phyloP scores from a whole-genome alignment of 2,113 vertebrate species.

The Caloenas nicobarica region DNA sequence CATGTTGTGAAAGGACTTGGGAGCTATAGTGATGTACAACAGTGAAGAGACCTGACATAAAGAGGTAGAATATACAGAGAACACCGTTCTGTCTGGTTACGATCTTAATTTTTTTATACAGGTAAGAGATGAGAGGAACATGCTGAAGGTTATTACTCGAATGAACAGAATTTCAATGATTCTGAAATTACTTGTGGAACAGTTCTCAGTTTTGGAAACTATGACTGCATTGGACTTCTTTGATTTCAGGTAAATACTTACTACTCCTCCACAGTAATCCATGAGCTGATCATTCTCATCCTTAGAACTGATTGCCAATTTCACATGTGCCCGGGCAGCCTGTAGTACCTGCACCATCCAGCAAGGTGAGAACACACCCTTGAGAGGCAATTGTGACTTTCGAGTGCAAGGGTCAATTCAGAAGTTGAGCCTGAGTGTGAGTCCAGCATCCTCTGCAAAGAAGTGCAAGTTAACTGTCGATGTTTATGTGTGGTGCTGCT shows the following conservation, averaged over 20 bases:
- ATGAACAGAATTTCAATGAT: slow-evolving; percentile 91
- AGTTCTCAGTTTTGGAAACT: slow-evolving; percentile 92
- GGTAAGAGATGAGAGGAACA: slow-evolving; percentile 94
- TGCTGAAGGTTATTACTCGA: slow-evolving; percentile 92
- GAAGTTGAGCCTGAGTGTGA: neutral
- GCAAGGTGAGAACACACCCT: neutral
- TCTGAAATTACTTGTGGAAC: slow-evolving; percentile 88
- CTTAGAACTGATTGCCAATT: neutral
- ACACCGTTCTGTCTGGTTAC: neutral
- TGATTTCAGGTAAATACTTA: slow-evolving; percentile 86
- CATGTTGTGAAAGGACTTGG: neutral
- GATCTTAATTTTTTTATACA: slow-evolving; percentile 28
- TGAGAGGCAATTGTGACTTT: neutral
- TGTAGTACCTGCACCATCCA: neutral
- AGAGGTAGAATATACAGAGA: neutral
- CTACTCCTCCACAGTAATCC: neutral
- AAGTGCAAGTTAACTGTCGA: neutral
- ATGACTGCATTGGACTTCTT: slow-evolving; percentile 97
- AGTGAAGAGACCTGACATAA: neutral
- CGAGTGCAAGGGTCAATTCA: neutral
- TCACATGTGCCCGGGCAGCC: neutral
- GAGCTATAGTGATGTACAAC: neutral
- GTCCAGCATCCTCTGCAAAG: neutral
- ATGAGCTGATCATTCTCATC: neutral
- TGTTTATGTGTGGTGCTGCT: neutral